phyloP scores from a whole-genome alignment of 1,140 invertebrate species.

The Danaus plexippus region DNA sequence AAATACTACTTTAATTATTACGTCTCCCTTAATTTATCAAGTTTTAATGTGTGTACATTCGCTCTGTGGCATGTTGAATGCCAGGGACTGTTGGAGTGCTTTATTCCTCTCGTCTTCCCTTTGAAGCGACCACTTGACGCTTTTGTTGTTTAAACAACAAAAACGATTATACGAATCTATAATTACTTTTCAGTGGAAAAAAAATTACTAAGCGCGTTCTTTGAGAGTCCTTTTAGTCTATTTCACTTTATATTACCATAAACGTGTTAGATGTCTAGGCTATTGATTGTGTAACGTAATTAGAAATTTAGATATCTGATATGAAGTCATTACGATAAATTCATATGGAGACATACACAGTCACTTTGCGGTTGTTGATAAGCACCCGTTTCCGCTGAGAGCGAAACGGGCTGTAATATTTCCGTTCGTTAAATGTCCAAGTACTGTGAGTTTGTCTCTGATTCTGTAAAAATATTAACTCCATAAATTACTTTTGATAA shows the following conservation, averaged over 20 bases:
- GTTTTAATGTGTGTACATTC: conserved; percentile 65
- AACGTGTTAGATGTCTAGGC: too few relatives aligned
- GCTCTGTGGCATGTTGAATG: conserved; percentile 42
- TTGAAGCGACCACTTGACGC: conserved; percentile 44
- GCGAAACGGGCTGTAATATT: too few relatives aligned
- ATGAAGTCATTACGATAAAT: too few relatives aligned
- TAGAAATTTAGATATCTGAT: too few relatives aligned
- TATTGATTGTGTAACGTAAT: too few relatives aligned
- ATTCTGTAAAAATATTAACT: too few relatives aligned
- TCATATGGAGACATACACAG: too few relatives aligned
- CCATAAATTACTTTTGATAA: not conserved
- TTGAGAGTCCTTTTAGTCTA: conserved; percentile 10
- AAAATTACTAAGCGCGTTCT: conserved; percentile 9
- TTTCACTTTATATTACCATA: too few relatives aligned
- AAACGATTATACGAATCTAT: conserved; percentile 43
- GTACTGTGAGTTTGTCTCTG: too few relatives aligned
- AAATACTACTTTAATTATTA: conserved; percentile 37
- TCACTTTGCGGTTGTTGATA: too few relatives aligned
- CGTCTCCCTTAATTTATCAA: conserved; percentile 54
- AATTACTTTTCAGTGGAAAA: conserved; percentile 40
- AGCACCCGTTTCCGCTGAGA: too few relatives aligned
- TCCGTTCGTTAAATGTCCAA: too few relatives aligned
- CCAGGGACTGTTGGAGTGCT: conserved; percentile 53
- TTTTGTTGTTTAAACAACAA: conserved; percentile 58
- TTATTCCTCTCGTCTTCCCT: conserved; percentile 38